Conservation (phyloP, 53 echinoderm and acorn worm species). For the Antedon mediterranea region DNA sequence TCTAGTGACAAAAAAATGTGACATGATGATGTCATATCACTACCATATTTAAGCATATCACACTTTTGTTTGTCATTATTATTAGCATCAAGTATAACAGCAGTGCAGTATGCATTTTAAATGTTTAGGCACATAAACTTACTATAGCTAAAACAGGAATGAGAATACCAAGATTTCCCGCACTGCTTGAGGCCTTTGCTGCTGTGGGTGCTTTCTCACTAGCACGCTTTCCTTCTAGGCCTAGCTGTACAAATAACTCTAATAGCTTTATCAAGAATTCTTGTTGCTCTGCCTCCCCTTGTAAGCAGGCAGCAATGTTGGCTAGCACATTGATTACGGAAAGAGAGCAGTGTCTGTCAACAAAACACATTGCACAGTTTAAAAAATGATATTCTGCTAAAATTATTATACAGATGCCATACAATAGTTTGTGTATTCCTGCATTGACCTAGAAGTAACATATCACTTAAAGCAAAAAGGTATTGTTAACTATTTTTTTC, state of each 20-base stretch:
- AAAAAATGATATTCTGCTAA: too few species aligned
- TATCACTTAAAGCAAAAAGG: too few species aligned
- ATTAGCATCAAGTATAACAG: too few species aligned
- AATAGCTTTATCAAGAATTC: constrained; percentile 57
- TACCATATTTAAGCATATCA: too few species aligned
- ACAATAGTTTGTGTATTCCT: too few species aligned
- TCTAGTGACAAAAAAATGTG: too few species aligned
- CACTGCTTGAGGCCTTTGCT: constrained; percentile 89
- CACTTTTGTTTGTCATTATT: too few species aligned
- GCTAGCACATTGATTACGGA: constrained; percentile 88
- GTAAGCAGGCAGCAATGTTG: constrained; percentile 58
- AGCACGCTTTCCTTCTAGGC: constrained; percentile 83
- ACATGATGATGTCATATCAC: too few species aligned
- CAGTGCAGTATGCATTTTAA: too few species aligned
- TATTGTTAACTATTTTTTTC: too few species aligned
- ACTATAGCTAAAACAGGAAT: constrained; percentile 90
- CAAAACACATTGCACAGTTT: background rate
- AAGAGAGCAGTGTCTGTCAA: constrained; percentile 66
- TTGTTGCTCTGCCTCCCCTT: constrained; percentile 58
- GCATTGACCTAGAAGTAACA: too few species aligned
- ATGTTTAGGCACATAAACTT: constrained; percentile 22
- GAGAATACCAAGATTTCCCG: constrained; percentile 87
- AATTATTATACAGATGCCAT: too few species aligned
- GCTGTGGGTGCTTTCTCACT: constrained; percentile 82
- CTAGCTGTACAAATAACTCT: constrained; percentile 86